Conservation (phyloP, 2,113 vertebrate genomes). For the Agapornis roseicollis region DNA sequence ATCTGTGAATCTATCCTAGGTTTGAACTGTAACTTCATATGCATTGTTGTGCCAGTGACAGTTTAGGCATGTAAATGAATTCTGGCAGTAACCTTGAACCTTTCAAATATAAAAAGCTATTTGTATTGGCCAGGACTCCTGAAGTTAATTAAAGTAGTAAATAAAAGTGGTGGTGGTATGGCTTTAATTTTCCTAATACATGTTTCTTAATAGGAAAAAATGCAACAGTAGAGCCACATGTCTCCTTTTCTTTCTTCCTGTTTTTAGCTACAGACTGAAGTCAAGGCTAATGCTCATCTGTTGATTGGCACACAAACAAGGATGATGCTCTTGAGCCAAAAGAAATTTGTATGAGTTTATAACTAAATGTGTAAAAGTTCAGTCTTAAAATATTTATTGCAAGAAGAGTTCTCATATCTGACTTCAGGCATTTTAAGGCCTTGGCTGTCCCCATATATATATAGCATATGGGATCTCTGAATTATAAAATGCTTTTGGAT, state of each 20-base stretch:
- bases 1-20: not conserved
- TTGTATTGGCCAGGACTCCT: not conserved
- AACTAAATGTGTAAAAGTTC: not conserved
- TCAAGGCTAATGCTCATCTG: not conserved
- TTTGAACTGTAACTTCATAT: not conserved
- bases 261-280: constrained; percentile 3
- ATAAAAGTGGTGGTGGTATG: not conserved
- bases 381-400: not conserved
- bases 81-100: not conserved
- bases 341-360: not conserved
- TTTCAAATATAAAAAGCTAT: not conserved
- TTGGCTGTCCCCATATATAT: not conserved
- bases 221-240: not conserved
- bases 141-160: constrained; percentile 23
- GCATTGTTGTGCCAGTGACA: not conserved
- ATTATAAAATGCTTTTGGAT: not conserved
- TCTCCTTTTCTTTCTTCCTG: not conserved
- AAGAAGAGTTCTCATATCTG: not conserved
- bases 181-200: not conserved
- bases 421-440: not conserved
- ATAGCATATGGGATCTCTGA: not conserved
- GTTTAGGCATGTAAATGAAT: not conserved
- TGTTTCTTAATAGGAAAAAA: constrained; percentile 24
- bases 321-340: not conserved
- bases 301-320: not conserved